phyloP scores from a whole-genome alignment of 2,888 invertebrate genomes.

The Metallyticus violacea region DNA sequence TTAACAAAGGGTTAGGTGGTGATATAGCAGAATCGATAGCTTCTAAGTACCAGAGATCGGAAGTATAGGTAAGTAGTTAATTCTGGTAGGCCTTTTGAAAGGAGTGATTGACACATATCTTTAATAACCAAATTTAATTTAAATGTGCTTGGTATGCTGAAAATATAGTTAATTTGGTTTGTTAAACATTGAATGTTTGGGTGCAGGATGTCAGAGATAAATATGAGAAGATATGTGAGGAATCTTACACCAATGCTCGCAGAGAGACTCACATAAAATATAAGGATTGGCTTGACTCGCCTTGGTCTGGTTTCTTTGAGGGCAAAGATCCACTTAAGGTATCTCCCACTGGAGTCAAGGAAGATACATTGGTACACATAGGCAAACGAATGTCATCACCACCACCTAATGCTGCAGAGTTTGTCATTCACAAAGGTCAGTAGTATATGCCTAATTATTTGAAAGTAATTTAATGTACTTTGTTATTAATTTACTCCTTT shows the following conservation, averaged over 20 bases:
- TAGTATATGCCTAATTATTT: not conserved
- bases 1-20: too few species aligned
- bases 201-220: constrained; percentile 78
- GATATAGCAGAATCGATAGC: too few species aligned
- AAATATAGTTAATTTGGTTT: too few species aligned
- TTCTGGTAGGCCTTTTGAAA: too few species aligned
- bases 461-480: too few species aligned
- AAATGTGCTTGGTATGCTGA: too few species aligned
- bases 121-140: too few species aligned
- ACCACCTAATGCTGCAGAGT: constrained; percentile 84
- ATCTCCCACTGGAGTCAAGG: constrained; percentile 80
- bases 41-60: too few species aligned
- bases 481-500: too few species aligned
- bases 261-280: constrained; percentile 89
- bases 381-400: constrained; percentile 81
- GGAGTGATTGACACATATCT: too few species aligned
- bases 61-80: too few species aligned
- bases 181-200: too few species aligned
- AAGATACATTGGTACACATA: constrained; percentile 82
- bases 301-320: constrained; percentile 90
- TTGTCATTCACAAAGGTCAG: constrained; percentile 79
- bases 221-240: constrained; percentile 90
- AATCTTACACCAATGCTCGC: constrained; percentile 77
- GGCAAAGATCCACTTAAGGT: constrained; percentile 83
- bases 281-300: constrained; percentile 95